phyloP scores from a whole-genome alignment of 2,113 vertebrate genomes.

The Siniperca chuatsi region DNA sequence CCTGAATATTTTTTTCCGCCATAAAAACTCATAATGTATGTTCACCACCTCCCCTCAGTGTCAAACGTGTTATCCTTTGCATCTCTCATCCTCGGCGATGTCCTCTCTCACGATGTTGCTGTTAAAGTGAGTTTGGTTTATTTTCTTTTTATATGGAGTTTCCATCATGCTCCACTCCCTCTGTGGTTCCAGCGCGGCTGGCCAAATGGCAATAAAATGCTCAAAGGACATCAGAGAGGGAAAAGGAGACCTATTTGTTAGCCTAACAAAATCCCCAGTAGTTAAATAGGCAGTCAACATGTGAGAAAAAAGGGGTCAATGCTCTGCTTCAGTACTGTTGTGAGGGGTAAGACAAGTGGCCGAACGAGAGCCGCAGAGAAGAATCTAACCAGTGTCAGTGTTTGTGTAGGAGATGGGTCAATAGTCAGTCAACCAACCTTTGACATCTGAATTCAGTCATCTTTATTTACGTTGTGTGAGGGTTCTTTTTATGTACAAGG shows the following conservation, averaged over 20 bases:
- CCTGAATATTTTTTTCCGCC: conserved; percentile 62
- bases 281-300: conserved; percentile 61
- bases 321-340: conserved; percentile 26
- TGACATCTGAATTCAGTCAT: conserved; percentile 8
- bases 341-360: conserved; percentile 54
- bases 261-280: conserved; percentile 62
- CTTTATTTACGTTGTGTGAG: conserved; percentile 35
- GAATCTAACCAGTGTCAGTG: conserved; percentile 8
- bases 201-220: conserved; percentile 81
- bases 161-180: conserved; percentile 80
- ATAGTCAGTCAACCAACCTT: conserved; percentile 18
- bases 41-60: conserved; percentile 30
- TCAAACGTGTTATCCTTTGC: conserved; percentile 58
- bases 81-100: conserved; percentile 31
- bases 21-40: conserved; percentile 63
- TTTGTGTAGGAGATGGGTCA: conserved; percentile 24
- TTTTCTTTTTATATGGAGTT: conserved; percentile 79
- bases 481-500: conserved; percentile 10
- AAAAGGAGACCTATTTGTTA: conserved; percentile 73
- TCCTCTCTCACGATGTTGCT: conserved; percentile 55
- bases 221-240: conserved; percentile 79
- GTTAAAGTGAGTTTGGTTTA: conserved; percentile 73
- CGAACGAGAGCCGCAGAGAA: conserved; percentile 20
- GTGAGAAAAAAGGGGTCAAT: conserved; percentile 20
- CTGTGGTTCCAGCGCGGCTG: conserved; percentile 79